Evolutionary conservation across 2,888 invertebrate genomes (phyloP).

Genomic region (Emmelina monodactyla): DNA sequence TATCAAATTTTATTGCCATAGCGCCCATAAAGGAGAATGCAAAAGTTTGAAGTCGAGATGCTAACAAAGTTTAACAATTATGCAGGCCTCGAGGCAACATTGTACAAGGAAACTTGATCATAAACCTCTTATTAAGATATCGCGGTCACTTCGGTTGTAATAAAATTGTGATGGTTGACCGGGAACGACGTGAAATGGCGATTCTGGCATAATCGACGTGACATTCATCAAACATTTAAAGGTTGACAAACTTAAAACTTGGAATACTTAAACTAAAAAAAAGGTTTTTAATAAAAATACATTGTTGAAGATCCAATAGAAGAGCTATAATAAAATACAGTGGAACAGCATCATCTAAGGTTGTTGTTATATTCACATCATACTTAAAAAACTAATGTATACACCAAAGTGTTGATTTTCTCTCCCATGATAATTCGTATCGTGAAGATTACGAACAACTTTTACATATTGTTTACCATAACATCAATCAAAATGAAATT

Average conservation of each 20-base stretch:
- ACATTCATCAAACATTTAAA: slow-evolving; percentile 35
- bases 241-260: neutral
- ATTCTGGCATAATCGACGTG: slow-evolving; percentile 40
- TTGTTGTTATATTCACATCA: too few relatives aligned
- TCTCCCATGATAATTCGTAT: neutral
- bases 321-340: too few relatives aligned
- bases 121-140: slow-evolving; percentile 61
- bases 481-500: slow-evolving; percentile 47
- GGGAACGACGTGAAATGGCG: slow-evolving; percentile 36
- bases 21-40: neutral
- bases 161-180: slow-evolving; percentile 28
- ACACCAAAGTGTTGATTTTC: too few relatives aligned
- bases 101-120: slow-evolving; percentile 43
- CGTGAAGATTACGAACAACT: neutral
- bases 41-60: neutral
- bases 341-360: too few relatives aligned
- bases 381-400: too few relatives aligned
- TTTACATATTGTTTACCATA: slow-evolving; percentile 6
- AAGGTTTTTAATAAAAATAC: too few relatives aligned
- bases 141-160: slow-evolving; percentile 53
- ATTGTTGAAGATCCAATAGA: too few relatives aligned
- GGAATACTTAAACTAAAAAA: too few relatives aligned
- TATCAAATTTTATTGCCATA: neutral
- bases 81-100: slow-evolving; percentile 37
- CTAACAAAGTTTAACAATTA: slow-evolving; percentile 42